These are phyloP conservation scores for Anguilla marmorata DNA, from an alignment of 2,797 vertebrate genomes.

Conservation along the genomic window DNA sequence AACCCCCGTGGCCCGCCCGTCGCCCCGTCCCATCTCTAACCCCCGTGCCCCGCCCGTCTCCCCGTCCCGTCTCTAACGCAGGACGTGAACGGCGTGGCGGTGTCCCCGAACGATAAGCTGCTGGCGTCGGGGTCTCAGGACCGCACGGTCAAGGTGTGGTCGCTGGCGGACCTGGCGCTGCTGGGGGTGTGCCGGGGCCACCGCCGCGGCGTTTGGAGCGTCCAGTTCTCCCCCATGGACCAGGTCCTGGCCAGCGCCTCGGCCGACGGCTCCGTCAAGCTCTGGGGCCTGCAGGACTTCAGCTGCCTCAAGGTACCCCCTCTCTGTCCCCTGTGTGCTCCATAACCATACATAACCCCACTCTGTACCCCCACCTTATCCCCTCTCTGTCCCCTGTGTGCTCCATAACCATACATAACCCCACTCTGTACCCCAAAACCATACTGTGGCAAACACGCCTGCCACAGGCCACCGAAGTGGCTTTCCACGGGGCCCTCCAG, in stretches of 20 bases:
- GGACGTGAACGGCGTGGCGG: conserved; percentile 90
- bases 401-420: no score
- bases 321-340: neutral
- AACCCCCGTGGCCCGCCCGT: neutral
- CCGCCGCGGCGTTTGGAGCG: conserved; percentile 87
- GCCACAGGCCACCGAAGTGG: no score
- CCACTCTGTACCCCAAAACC: neutral
- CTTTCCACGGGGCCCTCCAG: no score
- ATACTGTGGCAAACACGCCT: no score
- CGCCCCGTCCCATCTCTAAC: neutral
- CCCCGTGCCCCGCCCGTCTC: neutral
- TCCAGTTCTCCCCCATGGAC: conserved; percentile 92
- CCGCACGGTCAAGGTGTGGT: conserved; percentile 90
- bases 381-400: no score
- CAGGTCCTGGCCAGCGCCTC: conserved; percentile 90
- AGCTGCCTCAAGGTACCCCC: conserved; percentile 88
- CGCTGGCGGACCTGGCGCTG: conserved; percentile 68
- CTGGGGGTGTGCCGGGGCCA: conserved; percentile 88
- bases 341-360: neutral
- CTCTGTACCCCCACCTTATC: neutral
- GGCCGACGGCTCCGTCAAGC: conserved; percentile 85
- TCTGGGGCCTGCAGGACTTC: conserved; percentile 92
- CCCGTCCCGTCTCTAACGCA: conserved; percentile 46
- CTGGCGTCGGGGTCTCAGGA: conserved; percentile 94
- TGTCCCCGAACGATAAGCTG: conserved; percentile 94